Evolutionary conservation across 92 coral and sea anemone species (phyloP), one percentile per base, ranked within the genome.

Genomic region (Porites lobata): DNA sequence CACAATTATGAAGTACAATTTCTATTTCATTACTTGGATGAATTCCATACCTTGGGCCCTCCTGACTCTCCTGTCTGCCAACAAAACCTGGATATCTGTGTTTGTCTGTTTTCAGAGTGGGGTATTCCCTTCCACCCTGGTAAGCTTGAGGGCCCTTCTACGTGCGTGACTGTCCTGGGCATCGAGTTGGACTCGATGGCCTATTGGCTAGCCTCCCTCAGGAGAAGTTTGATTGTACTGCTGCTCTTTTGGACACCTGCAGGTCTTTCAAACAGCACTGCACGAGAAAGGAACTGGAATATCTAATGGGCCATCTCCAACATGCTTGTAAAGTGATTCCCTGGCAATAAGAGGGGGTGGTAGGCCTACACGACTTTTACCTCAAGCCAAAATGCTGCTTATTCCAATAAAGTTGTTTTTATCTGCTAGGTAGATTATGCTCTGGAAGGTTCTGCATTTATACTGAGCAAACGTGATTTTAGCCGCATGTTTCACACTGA

Each of bases 1-100:
- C 72, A 83, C 51, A 89, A 89, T 58, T 83, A 89, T 21, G 38
- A 54, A 8, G 11, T 81, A 8, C 8, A 47, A 24, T 77, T 66
- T 11, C 88, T 83, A 18, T 69, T 89, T 3, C 88, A 89, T 68
- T 89, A 83, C 43, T 63, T 83, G 59, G 88, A 83, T 56, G 85
- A 89, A 75, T 83, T 82, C 71, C 54, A 79, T 7, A 89, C 91
- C 4, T 12, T 77, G 65, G 85, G 91, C 26, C 81, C 81, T 47
- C 87, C 88, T 14, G 43, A 59, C 62, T 73, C 88, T 1, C 50
- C 80, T 21, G 81, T 17, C 58, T 84, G 88, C 64, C 80, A 72
- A 50, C 4, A 50, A 59, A 72, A 84, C 67, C 9, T 84, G 2
- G 73, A 74, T 19, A 50, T 15, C 0, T 68, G 71, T 38, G 20